Evolutionary conservation across 37 sponge, comb jelly and placozoan species (phyloP).

Genomic region (Halisarca cf. caerulea): DNA sequence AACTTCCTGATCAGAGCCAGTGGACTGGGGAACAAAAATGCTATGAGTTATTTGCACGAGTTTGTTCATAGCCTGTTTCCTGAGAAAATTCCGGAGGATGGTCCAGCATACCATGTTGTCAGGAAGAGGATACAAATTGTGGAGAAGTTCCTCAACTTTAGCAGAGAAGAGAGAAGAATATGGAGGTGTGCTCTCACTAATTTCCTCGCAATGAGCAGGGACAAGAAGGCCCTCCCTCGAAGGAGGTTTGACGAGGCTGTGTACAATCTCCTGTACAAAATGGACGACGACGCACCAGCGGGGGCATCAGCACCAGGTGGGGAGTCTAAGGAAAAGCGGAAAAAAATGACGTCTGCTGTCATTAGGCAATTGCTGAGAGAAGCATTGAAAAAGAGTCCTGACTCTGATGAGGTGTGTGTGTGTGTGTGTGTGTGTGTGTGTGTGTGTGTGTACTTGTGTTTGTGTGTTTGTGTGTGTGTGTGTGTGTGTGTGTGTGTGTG

Average conservation of each 20-base stretch:
- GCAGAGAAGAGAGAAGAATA: background rate
- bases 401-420: slow-evolving; percentile 16
- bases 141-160: background rate
- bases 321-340: background rate
- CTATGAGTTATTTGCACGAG: background rate
- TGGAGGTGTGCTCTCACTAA: background rate
- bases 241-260: slow-evolving; percentile 10
- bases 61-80: background rate
- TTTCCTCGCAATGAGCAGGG: background rate
- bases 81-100: background rate
- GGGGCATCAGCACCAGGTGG: no score
- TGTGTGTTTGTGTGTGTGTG: no score
- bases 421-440: background rate
- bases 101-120: background rate
- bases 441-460: slow-evolving; percentile 1
- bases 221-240: background rate
- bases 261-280: background rate
- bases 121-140: background rate
- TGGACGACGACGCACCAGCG: no score
- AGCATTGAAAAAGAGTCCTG: background rate
- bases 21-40: background rate
- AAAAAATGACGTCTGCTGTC: background rate
- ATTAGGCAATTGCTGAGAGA: background rate
- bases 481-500: no score
- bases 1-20: background rate